These are phyloP conservation scores for Montipora sp. DNA, from an alignment of 64 coral and sea anemone species.

Conservation along the genomic window DNA sequence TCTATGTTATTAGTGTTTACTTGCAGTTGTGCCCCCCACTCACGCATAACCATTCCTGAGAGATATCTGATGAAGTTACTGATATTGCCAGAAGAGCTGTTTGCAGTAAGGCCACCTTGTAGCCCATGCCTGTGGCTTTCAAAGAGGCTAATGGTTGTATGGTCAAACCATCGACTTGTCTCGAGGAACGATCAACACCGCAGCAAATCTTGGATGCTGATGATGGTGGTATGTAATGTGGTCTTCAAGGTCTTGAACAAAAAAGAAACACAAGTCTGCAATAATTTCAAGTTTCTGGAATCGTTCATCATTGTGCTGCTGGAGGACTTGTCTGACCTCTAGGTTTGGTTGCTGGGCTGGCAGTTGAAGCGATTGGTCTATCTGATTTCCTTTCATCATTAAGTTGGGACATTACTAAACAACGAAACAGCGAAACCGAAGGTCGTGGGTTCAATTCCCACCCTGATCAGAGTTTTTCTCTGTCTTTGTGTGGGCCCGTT, in stretches of 20 bases:
- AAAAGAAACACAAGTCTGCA: constrained; percentile 18
- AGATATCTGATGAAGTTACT: not conserved
- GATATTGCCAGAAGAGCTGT: not conserved
- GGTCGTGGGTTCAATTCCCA: too few relatives aligned
- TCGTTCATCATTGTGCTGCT: not conserved
- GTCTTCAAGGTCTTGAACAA: not conserved
- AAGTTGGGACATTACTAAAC: not conserved
- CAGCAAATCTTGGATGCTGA: not conserved
- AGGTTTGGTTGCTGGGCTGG: not conserved
- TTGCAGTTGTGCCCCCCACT: not conserved
- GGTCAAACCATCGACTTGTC: constrained; percentile 30
- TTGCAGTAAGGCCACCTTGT: too few relatives aligned
- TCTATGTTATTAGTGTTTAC: not conserved
- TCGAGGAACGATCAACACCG: constrained; percentile 36
- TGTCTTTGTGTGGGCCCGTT: too few relatives aligned
- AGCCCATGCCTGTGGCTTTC: too few relatives aligned
- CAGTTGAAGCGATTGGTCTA: constrained; percentile 2
- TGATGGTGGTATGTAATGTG: not conserved
- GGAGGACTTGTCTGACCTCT: not conserved
- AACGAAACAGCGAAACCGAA: too few relatives aligned
- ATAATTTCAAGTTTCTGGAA: not conserved
- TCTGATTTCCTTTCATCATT: constrained; percentile 13
- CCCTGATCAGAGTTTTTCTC: too few relatives aligned
- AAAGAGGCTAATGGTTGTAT: not conserved
- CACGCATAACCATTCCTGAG: not conserved